Conservation (phyloP, 2,888 invertebrate species). For the Rhyacophila evoluta region DNA sequence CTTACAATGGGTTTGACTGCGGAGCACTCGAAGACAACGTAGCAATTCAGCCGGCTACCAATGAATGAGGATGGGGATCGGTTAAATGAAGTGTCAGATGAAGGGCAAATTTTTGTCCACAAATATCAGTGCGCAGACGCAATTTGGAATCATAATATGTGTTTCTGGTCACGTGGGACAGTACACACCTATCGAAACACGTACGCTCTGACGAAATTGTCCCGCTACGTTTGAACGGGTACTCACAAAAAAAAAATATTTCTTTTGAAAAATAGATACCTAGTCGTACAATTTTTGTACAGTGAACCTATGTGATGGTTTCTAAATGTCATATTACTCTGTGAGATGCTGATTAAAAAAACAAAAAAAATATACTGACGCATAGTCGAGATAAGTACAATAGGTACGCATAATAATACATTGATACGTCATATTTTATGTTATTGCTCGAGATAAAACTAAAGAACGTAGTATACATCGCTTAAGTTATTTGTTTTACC, state of each 20-base stretch:
- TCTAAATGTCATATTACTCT: too few species aligned
- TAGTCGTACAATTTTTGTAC: too few species aligned
- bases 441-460: too few species aligned
- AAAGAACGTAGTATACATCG: too few species aligned
- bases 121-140: constrained; percentile 26
- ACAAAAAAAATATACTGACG: too few species aligned
- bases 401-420: too few species aligned
- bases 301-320: too few species aligned
- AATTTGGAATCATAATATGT: background rate
- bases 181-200: background rate
- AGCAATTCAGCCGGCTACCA: constrained; percentile 40
- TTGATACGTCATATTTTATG: too few species aligned
- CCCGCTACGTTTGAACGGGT: background rate
- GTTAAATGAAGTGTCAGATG: constrained; percentile 49
- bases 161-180: background rate
- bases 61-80: background rate
- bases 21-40: constrained; percentile 23
- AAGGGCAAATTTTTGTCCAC: constrained; percentile 43
- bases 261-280: too few species aligned
- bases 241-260: background rate
- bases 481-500: too few species aligned
- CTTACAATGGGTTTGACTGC: background rate
- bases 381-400: too few species aligned
- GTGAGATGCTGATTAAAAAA: too few species aligned
- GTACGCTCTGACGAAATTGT: background rate